These are phyloP conservation scores for Dolomedes plantarius DNA, from an alignment of 2,888 invertebrate species.

Conservation along the genomic window DNA sequence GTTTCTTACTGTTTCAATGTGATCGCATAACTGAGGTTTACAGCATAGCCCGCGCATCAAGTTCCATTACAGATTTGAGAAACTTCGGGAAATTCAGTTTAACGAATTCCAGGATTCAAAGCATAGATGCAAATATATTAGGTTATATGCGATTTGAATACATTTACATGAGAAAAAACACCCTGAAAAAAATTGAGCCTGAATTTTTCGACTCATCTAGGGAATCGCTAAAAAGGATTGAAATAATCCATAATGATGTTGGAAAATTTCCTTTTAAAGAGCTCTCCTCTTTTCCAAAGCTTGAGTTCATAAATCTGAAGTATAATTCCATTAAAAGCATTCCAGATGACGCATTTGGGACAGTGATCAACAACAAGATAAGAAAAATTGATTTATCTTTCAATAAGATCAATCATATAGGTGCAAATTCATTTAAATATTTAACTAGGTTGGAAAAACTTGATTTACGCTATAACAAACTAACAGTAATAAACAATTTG, in stretches of 20 bases:
- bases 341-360: slow-evolving; percentile 69
- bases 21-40: slow-evolving; percentile 53
- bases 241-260: slow-evolving; percentile 71
- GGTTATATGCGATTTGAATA: slow-evolving; percentile 59
- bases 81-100: slow-evolving; percentile 68
- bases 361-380: slow-evolving; percentile 31
- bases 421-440: slow-evolving; percentile 70
- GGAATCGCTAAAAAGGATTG: slow-evolving; percentile 52
- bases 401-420: slow-evolving; percentile 71
- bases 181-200: slow-evolving; percentile 36
- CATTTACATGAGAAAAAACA: slow-evolving; percentile 63
- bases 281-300: slow-evolving; percentile 48
- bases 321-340: slow-evolving; percentile 69
- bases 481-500: slow-evolving; percentile 69
- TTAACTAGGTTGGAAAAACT: slow-evolving; percentile 48
- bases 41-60: slow-evolving; percentile 37
- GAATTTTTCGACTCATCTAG: slow-evolving; percentile 61
- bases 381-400: slow-evolving; percentile 70
- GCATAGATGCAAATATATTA: slow-evolving; percentile 36
- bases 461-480: slow-evolving; percentile 66
- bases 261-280: slow-evolving; percentile 69
- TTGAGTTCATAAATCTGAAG: slow-evolving; percentile 62
- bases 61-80: slow-evolving; percentile 20
- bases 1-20: slow-evolving; percentile 54
- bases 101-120: slow-evolving; percentile 62